phyloP scores from a whole-genome alignment of 2,797 vertebrate species.

The Enteromius radiatus region DNA sequence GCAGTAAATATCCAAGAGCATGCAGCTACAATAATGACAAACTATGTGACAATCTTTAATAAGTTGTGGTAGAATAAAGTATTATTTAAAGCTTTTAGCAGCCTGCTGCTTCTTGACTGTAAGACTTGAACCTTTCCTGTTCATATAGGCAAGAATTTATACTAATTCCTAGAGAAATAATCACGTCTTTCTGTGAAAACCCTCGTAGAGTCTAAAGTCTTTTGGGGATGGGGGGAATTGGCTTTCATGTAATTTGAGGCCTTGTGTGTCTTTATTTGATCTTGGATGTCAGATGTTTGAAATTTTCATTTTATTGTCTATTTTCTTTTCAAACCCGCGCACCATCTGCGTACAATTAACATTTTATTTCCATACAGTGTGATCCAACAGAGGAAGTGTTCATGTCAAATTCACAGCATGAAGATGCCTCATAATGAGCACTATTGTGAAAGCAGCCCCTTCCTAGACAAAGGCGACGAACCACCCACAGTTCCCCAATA shows the following conservation, averaged over 20 bases:
- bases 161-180: slow-evolving; percentile 7
- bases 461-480: slow-evolving; percentile 56
- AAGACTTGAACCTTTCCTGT: not conserved
- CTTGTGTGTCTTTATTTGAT: not conserved
- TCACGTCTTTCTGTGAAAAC: not conserved
- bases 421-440: slow-evolving; percentile 59
- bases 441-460: slow-evolving; percentile 59
- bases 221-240: not conserved
- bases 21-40: not conserved
- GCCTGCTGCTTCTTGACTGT: slow-evolving; percentile 3
- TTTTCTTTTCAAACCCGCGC: slow-evolving; percentile 56
- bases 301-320: slow-evolving; percentile 37
- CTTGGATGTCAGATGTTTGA: slow-evolving; percentile 47
- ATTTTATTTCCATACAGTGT: slow-evolving; percentile 70
- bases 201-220: not conserved
- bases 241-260: not conserved
- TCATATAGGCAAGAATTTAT: not conserved
- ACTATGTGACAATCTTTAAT: not conserved
- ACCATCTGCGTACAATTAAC: slow-evolving; percentile 78
- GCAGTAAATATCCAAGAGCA: slow-evolving; percentile 5
- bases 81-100: slow-evolving; percentile 1
- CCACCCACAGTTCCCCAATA: slow-evolving; percentile 45
- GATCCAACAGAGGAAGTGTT: slow-evolving; percentile 78
- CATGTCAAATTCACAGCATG: slow-evolving; percentile 69
- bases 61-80: not conserved